Evolutionary conservation across 2,113 vertebrate genomes (phyloP), one percentile per base, ranked within the genome.

Genomic region (Onychostoma macrolepis): DNA sequence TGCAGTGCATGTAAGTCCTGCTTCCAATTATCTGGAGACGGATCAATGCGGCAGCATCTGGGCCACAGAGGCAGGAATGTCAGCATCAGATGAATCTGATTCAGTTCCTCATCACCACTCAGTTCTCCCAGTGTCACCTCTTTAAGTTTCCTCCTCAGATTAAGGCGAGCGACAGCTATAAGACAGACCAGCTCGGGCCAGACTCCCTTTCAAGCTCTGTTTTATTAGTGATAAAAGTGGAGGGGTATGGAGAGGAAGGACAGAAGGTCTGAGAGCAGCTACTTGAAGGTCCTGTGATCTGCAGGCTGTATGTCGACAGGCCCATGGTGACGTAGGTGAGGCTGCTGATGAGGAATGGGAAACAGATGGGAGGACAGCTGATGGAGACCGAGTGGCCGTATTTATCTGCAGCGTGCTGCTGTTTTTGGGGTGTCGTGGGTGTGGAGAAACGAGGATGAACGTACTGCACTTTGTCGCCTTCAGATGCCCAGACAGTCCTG

Each of bases 121-220:
- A 36, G 56, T 48, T 85, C 48, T 81, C 80, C 21, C 74, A 63
- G 33, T 83, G 86, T 87, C 80, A 87, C 86, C 80, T 87, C 86
- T 72, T 48, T 85, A 63, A 76, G 61, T 61, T 65, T 67, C 72
- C 74, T 45, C 38, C 38, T 41, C 41, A 50, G 72, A 85, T 78
- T 78, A 78, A 45, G 43, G 74, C 28, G 15, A 65, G n/a, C 38
- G 38, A 21, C 58, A 65, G 80, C 80, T 81, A 45, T 81, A 65
- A 50, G 7, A 63, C 84, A 65, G 75, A 78, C 21, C 5, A 11
- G 26, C 50, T 45, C n/a, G 6, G 36, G 56, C 38, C 15, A 43
- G 84, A 85, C 30, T 85, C 36, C 74, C 74, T 77, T 78, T 85
- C 41, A 67, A 85, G 74, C 61, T 78, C 19, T 33, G 74, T 26